phyloP scores from a whole-genome alignment of 2,113 vertebrate genomes.

The Marcusenius ussheri region DNA sequence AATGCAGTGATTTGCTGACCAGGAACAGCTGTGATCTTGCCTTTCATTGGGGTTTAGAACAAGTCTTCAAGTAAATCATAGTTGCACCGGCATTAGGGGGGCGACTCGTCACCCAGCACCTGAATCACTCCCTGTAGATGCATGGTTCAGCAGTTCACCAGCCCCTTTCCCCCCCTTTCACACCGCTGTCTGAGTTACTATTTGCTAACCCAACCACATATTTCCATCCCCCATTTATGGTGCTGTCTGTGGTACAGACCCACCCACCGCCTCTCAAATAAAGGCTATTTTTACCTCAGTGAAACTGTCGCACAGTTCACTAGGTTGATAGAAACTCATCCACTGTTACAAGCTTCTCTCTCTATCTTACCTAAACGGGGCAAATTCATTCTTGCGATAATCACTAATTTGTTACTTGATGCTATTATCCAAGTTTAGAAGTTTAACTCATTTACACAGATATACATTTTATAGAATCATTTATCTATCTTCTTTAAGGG shows the following conservation, averaged over 20 bases:
- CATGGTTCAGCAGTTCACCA: not conserved
- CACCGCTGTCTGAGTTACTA: not conserved
- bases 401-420: not conserved
- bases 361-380: not conserved
- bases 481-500: not conserved
- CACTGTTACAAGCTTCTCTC: not conserved
- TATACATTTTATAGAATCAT: not conserved
- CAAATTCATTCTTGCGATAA: not conserved
- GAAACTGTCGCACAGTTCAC: not conserved
- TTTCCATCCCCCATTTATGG: not conserved
- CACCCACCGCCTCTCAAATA: not conserved
- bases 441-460: not conserved
- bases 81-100: not conserved
- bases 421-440: not conserved
- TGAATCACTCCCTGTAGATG: not conserved
- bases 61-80: not conserved
- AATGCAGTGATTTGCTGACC: not conserved
- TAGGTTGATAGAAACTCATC: not conserved
- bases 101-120: too few relatives aligned
- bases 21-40: slow-evolving; percentile 1
- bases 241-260: not conserved
- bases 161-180: not conserved
- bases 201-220: not conserved
- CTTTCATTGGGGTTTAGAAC: not conserved
- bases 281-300: not conserved